phyloP scores from a whole-genome alignment of 2,113 vertebrate genomes.

The Chamaea fasciata region DNA sequence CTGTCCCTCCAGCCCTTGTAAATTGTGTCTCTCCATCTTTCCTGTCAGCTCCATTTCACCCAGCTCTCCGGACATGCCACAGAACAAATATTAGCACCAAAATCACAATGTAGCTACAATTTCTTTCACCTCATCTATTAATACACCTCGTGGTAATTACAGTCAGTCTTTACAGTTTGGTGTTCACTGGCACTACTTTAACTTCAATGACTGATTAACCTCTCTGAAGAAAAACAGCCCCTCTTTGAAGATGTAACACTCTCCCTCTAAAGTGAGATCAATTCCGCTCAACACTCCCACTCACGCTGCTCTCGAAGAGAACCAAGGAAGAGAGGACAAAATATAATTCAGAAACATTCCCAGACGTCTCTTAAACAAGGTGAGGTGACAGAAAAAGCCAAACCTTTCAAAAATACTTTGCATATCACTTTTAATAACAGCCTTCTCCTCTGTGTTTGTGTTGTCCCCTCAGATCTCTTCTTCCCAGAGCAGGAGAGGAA shows the following conservation, averaged over 20 bases:
- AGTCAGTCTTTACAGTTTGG: neutral
- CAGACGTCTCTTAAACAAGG: neutral
- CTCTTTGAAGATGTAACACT: conserved; percentile 15
- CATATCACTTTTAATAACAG: neutral
- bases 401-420: neutral
- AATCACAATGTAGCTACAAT: neutral
- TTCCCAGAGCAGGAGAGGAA: neutral
- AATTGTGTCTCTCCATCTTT: neutral
- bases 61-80: neutral
- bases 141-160: neutral
- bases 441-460: neutral
- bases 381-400: conserved; percentile 10
- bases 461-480: neutral
- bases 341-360: neutral
- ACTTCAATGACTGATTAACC: conserved; percentile 31
- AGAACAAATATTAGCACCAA: neutral
- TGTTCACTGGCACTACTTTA: neutral
- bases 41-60: neutral
- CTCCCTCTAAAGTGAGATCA: conserved; percentile 25
- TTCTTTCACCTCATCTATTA: neutral
- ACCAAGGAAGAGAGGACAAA: neutral
- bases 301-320: neutral
- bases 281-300: conserved; percentile 31
- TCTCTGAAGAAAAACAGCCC: neutral
- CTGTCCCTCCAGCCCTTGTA: neutral